Evolutionary conservation across 2,113 vertebrate species (phyloP), one percentile per base, ranked within the genome.

Genomic region (Cottus gobio): DNA sequence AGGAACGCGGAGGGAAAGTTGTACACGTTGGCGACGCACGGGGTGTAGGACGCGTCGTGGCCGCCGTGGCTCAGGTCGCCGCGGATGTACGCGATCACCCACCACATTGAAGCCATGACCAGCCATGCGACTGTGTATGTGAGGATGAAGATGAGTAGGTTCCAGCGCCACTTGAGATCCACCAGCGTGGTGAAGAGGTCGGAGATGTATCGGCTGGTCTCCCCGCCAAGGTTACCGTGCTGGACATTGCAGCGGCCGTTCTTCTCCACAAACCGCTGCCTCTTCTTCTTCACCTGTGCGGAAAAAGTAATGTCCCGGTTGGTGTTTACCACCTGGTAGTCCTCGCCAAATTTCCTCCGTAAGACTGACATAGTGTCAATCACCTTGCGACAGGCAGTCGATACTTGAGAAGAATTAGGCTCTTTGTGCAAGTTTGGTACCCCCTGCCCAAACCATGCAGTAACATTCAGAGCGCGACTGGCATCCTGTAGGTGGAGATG

Each of bases 141-240:
- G 62, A 97, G 91, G 66, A 97, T 91, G 87, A 97, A 97, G 83
- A 97, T 96, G 28, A 97, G 95, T 22, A 97, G 91, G 91, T 97
- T 97, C 96, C 96, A 97, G 54, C 96, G 94, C 96, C 96, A 97
- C 93, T 96, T 97, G n/a, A 97, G 95, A 73, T 97, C 96, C 91
- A 97, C 96, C 81, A 97, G 86, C 1, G 96, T 97, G 86, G 96
- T 97, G 93, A 97, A 97, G 26, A 97, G 94, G 36, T 97, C 96
- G 0, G 96, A 96, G 73, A 97, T 91, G 87, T 96, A 97, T 15
- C 96, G 92, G 89, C 96, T 96, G 48, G 95, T 96, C 92, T 97
- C 96, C 0, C 96, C 95, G 1, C 96, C 96, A 80, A 97, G 95
- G 93, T 97, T 97, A 18, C 96, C 96, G 65, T 97, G 96, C 56